Base-by-base conservation (phyloP, 2,113 vertebrate genomes). In the Coryphaenoides rupestris region DNA sequence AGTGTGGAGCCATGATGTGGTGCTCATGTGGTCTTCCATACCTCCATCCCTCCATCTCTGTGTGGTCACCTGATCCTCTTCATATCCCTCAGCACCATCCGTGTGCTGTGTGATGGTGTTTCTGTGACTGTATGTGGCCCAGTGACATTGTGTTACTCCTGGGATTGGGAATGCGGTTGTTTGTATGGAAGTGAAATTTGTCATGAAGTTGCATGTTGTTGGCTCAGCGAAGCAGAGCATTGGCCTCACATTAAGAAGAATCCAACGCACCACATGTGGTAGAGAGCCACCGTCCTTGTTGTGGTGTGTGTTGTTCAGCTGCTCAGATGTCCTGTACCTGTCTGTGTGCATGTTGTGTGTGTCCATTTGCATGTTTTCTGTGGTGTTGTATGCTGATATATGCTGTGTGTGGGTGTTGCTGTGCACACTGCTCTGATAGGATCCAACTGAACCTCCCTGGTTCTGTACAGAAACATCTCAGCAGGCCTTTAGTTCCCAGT, bases 341-440 rank as follows among this genome's bases (percentile, higher is more conserved):
- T 63, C 13, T 54, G 26, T 23, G 59, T 61, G 75, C 70, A 74
- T 80, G 77, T 19, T 6, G 62, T 47, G 3, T 10, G 80, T 86
- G 90, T 89, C 84, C 77, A 56, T 84, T 60, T 85, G 86, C 87
- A 78, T 90, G 33, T 40, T 40, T 40, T 40, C 9, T 40, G 33
- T 40, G 33, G 9, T 40, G 33, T 40, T 40, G 33, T 40, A 12
- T 40, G 24, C 60, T 60, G 12, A 58, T 73, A 23, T 68, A 66
- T 73, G 68, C 65, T 59, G 67, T 80, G 70, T 69, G 74, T 55
- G 13, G 46, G 19, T 66, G 33, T 69, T 85, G 80, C 77, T 62
- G 66, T 85, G 82, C 79, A 72, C 70, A 62, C 65, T 70, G 78
- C 75, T 82, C 77, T 72, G n/a, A n/a, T 40, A 26, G 24, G 24